A percentile compares a stretch with the other conserved stretches of the same genome.
phyloP scores from a whole-genome alignment of 2,888 invertebrate species.

The Theretra japonica region DNA sequence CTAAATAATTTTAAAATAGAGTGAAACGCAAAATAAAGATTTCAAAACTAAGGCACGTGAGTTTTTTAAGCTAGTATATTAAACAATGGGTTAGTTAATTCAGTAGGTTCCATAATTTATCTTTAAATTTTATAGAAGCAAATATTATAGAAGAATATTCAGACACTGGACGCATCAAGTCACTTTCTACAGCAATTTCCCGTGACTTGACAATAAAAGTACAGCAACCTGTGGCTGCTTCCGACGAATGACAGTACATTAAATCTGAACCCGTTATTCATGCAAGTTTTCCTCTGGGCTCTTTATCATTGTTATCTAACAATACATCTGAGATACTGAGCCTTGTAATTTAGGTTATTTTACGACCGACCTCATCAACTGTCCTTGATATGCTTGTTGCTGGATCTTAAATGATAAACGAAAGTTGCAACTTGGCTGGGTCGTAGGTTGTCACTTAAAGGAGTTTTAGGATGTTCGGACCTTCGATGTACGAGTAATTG shows the following conservation, averaged over 20 bases:
- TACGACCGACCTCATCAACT: neutral
- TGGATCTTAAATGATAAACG: neutral
- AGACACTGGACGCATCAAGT: neutral
- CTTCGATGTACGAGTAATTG: neutral
- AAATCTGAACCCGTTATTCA: slow-evolving; percentile 14
- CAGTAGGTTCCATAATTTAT: too few species aligned
- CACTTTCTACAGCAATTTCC: neutral
- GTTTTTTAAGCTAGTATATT: too few species aligned
- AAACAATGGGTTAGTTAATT: too few species aligned
- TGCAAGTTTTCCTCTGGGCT: neutral
- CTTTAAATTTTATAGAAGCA: too few species aligned
- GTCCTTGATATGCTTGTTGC: neutral
- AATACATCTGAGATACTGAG: too few species aligned
- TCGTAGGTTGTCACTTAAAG: neutral
- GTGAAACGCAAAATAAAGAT: too few species aligned
- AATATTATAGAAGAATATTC: neutral
- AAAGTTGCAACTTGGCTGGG: neutral
- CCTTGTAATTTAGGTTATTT: neutral
- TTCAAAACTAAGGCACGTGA: too few species aligned
- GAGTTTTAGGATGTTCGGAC: neutral
- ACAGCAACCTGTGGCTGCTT: neutral
- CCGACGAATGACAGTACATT: slow-evolving; percentile 4
- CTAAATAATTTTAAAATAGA: too few species aligned
- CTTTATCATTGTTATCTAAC: neutral
- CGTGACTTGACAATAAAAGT: neutral